Conservation (phyloP, 2,888 invertebrate genomes). For the Drosophila quinaria region DNA sequence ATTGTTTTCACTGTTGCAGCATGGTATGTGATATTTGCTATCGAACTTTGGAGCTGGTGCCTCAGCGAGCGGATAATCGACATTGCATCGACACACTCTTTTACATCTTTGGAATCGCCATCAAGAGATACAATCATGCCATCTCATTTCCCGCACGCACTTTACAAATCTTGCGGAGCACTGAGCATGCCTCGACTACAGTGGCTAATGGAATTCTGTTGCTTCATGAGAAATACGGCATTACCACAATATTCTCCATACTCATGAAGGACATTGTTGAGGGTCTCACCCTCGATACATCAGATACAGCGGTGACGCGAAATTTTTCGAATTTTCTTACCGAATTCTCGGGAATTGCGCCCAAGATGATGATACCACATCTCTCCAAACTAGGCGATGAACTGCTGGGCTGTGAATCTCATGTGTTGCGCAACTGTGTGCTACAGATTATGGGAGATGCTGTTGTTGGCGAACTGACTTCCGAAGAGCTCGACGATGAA, state of each 20-base stretch:
- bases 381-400: slow-evolving; percentile 84
- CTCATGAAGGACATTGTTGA: slow-evolving; percentile 84
- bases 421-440: slow-evolving; percentile 92
- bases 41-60: slow-evolving; percentile 82
- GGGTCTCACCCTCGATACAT: slow-evolving; percentile 77
- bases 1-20: slow-evolving; percentile 49
- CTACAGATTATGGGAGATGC: slow-evolving; percentile 94
- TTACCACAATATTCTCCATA: slow-evolving; percentile 83
- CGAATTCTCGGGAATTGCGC: slow-evolving; percentile 83
- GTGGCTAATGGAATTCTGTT: slow-evolving; percentile 84
- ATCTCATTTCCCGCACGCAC: slow-evolving; percentile 91
- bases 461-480: slow-evolving; percentile 90
- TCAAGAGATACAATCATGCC: slow-evolving; percentile 94
- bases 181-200: slow-evolving; percentile 81
- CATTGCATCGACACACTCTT: slow-evolving; percentile 90
- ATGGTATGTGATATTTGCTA: slow-evolving; percentile 85
- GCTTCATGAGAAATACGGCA: slow-evolving; percentile 84
- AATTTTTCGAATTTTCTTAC: slow-evolving; percentile 84
- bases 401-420: slow-evolving; percentile 87
- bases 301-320: slow-evolving; percentile 81
- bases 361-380: slow-evolving; percentile 85
- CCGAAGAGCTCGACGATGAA: slow-evolving; percentile 90
- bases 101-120: slow-evolving; percentile 92
- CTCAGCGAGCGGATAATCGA: slow-evolving; percentile 87
- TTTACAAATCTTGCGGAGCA: slow-evolving; percentile 87